These are phyloP conservation scores for Eurypyga helias DNA, from an alignment of 2,113 vertebrate species.

Conservation along the genomic window DNA sequence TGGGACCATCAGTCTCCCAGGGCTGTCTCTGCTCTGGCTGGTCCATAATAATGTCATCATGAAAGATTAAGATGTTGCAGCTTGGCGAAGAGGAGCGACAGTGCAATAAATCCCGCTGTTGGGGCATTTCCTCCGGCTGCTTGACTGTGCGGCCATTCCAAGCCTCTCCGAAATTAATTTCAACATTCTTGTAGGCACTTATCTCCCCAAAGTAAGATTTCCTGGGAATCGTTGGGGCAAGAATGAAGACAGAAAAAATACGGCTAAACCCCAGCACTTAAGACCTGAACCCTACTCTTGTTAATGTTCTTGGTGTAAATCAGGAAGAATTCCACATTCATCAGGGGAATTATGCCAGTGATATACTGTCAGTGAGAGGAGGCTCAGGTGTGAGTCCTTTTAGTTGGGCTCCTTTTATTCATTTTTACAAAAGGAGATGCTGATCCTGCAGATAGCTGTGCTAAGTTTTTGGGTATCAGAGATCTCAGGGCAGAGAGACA, in stretches of 20 bases:
- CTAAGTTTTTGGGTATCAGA: neutral
- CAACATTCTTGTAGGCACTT: slow-evolving; percentile 32
- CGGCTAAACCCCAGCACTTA: neutral
- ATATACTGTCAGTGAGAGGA: slow-evolving; percentile 20
- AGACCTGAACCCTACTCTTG: slow-evolving; percentile 4
- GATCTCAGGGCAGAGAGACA: neutral
- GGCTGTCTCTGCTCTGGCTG: neutral
- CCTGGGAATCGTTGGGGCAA: slow-evolving; percentile 22
- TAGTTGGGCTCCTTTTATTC: neutral
- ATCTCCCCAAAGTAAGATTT: slow-evolving; percentile 60
- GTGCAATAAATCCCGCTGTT: slow-evolving; percentile 10
- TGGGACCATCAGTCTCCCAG: fast-evolving
- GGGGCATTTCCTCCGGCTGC: slow-evolving; percentile 19
- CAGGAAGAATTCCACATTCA: slow-evolving; percentile 46
- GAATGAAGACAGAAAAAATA: slow-evolving; percentile 55
- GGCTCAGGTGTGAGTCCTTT: neutral
- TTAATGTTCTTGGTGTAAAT: slow-evolving; percentile 52
- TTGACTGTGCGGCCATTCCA: neutral
- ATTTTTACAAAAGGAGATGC: neutral
- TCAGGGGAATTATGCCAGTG: neutral
- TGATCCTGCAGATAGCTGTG: neutral
- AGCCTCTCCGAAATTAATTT: slow-evolving; percentile 46
- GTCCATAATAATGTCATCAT: slow-evolving; percentile 32
- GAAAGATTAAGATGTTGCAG: slow-evolving; percentile 42
- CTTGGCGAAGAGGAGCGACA: neutral